Conservation (phyloP, 2,797 vertebrate genomes). For the Novumbra hubbsi region DNA sequence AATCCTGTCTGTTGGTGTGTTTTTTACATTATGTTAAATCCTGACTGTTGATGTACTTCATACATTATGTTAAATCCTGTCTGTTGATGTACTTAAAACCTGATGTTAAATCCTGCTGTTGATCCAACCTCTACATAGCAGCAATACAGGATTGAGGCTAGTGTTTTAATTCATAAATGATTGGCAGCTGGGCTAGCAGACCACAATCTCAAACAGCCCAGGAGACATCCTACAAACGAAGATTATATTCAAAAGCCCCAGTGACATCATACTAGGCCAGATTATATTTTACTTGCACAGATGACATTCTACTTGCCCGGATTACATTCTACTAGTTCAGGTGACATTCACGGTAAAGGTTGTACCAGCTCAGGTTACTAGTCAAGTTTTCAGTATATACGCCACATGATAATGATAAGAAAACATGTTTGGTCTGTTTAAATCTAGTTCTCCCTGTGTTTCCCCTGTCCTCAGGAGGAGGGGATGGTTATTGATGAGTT, state of each 20-base stretch:
- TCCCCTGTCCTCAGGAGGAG: conserved; percentile 82
- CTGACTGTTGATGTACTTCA: conserved; percentile 27
- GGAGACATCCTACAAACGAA: not conserved
- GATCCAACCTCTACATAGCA: conserved; percentile 41
- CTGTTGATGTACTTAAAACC: too few relatives aligned
- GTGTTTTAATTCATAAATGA: not conserved
- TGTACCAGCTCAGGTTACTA: not conserved
- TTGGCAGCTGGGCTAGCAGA: not conserved
- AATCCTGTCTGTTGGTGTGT: not conserved
- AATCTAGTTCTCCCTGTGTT: conserved; percentile 50
- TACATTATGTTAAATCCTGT: too few relatives aligned
- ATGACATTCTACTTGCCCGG: not conserved
- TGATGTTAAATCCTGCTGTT: conserved; percentile 44
- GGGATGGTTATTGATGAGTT: conserved; percentile 76
- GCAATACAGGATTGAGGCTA: conserved; percentile 17
- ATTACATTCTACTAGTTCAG: not conserved
- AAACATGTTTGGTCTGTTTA: not conserved
- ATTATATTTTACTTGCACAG: not conserved
- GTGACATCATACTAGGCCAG: not conserved
- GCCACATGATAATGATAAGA: not conserved
- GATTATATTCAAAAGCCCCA: not conserved
- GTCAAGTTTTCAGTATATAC: not conserved
- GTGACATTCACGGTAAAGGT: not conserved
- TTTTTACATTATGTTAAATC: conserved; percentile 34
- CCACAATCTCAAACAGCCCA: not conserved